Evolutionary conservation across 2,113 vertebrate genomes (phyloP).

Genomic region (Larimichthys polyactis): DNA sequence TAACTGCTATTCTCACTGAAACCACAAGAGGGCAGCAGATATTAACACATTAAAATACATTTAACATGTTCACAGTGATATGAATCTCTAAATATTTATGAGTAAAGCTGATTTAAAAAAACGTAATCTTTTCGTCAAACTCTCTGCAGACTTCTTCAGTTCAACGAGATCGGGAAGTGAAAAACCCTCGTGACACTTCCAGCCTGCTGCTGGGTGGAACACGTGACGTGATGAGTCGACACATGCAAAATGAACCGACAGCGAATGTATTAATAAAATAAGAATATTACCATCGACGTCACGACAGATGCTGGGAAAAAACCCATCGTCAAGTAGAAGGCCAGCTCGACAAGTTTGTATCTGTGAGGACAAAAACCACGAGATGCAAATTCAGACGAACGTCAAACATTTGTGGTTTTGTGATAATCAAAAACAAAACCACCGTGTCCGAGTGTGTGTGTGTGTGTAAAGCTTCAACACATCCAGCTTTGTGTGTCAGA

Average conservation of each 20-base stretch:
- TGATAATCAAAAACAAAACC: no score
- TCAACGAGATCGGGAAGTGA: neutral
- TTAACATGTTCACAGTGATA: neutral
- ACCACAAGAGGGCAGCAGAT: conserved; percentile 45
- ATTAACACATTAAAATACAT: neutral
- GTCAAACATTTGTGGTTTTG: no score
- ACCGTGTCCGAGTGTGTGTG: no score
- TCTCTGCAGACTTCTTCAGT: neutral
- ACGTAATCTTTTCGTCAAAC: neutral
- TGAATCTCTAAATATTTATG: no score
- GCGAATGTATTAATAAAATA: neutral
- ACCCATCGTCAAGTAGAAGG: conserved; percentile 98
- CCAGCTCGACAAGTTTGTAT: conserved; percentile 96
- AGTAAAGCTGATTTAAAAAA: neutral
- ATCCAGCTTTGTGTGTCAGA: no score
- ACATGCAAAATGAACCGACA: neutral
- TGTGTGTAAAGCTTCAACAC: no score
- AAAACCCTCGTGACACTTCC: neutral
- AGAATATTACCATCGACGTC: conserved; percentile 91
- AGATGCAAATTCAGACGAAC: no score
- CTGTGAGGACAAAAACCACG: conserved; percentile 77
- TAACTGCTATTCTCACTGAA: fast-evolving
- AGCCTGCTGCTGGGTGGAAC: neutral
- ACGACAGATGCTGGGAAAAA: conserved; percentile 97
- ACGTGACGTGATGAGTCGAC: neutral